Evolutionary conservation across 2,113 vertebrate species (phyloP).

Genomic region (Dicerorhinus sumatrensis): DNA sequence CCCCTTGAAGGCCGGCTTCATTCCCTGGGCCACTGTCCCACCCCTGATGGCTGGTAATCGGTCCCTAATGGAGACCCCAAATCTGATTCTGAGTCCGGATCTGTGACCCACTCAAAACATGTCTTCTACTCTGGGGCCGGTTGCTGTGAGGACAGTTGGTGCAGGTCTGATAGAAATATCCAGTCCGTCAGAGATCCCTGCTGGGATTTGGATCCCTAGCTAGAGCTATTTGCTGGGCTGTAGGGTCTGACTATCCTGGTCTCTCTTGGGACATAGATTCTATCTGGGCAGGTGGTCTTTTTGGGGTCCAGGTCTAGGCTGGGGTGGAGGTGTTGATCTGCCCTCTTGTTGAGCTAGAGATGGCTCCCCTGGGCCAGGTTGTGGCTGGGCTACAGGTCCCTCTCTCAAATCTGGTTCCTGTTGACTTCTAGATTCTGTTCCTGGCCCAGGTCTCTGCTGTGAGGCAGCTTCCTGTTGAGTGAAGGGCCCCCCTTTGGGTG

Average conservation of each 20-base stretch:
- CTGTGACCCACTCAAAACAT: constrained; percentile 40
- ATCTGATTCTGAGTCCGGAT: constrained; percentile 28
- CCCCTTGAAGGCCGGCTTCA: background rate
- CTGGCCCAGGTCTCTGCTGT: background rate
- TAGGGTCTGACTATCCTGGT: background rate
- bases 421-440: background rate
- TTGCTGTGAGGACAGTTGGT: background rate
- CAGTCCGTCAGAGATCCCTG: background rate
- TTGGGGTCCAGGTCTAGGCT: background rate
- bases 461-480: constrained; percentile 36
- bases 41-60: background rate
- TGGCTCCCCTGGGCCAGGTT: background rate
- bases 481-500: background rate
- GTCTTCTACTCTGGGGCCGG: constrained; percentile 28
- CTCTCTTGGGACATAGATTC: constrained; percentile 13
- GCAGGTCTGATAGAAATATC: constrained; percentile 43
- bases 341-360: background rate
- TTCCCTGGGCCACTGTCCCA: background rate
- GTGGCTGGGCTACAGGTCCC: background rate
- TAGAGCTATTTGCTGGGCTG: background rate
- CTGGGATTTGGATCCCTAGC: background rate
- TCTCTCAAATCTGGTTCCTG: background rate
- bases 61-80: background rate
- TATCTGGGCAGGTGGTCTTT: background rate
- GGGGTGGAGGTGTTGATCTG: too few relatives aligned